Percentiles rank a stretch among this genome's conserved stretches.
phyloP scores from a whole-genome alignment of 2,113 vertebrate species.

The Desmodus rotundus region DNA sequence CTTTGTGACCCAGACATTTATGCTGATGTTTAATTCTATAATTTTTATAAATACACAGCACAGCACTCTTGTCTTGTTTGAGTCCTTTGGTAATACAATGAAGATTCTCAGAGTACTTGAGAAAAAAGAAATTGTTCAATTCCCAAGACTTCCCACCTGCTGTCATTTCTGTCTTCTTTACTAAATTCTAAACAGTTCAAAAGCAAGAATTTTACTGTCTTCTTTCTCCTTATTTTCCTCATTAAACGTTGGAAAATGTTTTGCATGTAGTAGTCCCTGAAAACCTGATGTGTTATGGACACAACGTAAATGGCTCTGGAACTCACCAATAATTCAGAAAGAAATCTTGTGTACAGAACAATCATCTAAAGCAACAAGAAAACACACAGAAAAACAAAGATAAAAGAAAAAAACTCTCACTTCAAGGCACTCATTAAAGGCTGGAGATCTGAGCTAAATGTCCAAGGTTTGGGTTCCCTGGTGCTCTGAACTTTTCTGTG shows the following conservation, averaged over 20 bases:
- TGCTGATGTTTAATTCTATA: constrained; percentile 4
- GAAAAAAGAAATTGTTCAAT: constrained; percentile 10
- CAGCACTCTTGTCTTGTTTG: neutral
- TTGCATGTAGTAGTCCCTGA: neutral
- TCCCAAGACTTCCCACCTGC: neutral
- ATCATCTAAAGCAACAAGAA: neutral
- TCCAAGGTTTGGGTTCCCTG: neutral
- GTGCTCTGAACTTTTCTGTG: neutral
- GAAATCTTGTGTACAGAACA: neutral
- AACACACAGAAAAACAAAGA: neutral
- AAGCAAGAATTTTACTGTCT: neutral
- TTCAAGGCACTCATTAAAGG: neutral
- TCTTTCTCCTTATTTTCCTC: neutral
- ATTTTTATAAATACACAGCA: constrained; percentile 17
- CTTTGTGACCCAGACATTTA: neutral
- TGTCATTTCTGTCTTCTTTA: constrained; percentile 5
- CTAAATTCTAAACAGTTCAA: constrained; percentile 13
- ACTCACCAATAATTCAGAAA: neutral
- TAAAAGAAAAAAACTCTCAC: neutral
- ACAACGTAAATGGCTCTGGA: neutral
- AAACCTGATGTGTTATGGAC: neutral
- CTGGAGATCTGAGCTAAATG: neutral
- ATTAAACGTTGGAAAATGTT: neutral
- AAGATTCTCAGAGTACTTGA: neutral
- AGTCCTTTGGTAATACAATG: neutral